These are phyloP conservation scores for Brachyhypopomus gauderio DNA, from an alignment of 2,113 vertebrate species.

Conservation along the genomic window DNA sequence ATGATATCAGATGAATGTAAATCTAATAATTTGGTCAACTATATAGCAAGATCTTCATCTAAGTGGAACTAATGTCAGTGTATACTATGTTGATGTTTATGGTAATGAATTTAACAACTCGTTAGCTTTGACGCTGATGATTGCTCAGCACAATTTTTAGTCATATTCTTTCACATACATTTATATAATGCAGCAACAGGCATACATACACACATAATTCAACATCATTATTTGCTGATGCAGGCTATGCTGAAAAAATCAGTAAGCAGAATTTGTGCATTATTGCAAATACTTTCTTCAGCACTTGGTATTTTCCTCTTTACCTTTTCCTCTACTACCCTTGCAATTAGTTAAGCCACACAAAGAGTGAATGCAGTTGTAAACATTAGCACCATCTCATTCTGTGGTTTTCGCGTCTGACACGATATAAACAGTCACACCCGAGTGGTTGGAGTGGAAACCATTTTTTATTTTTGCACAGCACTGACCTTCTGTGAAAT, in stretches of 20 bases:
- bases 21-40: no score
- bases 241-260: no score
- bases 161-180: background rate
- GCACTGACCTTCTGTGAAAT: background rate
- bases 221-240: background rate
- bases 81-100: no score
- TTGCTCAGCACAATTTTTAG: no score
- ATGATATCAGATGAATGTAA: no score
- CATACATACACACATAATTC: background rate
- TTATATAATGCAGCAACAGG: no score
- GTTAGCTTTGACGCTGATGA: no score
- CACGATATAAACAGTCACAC: conserved; percentile 1
- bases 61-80: no score
- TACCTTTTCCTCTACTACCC: background rate
- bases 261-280: no score
- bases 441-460: background rate
- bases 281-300: background rate
- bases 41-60: no score
- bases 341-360: background rate
- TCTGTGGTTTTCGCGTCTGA: background rate
- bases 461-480: background rate
- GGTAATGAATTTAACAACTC: no score
- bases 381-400: background rate
- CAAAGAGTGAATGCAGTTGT: background rate
- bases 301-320: background rate